Evolutionary conservation across 2,113 vertebrate species (phyloP).

Genomic region (Chionis minor): DNA sequence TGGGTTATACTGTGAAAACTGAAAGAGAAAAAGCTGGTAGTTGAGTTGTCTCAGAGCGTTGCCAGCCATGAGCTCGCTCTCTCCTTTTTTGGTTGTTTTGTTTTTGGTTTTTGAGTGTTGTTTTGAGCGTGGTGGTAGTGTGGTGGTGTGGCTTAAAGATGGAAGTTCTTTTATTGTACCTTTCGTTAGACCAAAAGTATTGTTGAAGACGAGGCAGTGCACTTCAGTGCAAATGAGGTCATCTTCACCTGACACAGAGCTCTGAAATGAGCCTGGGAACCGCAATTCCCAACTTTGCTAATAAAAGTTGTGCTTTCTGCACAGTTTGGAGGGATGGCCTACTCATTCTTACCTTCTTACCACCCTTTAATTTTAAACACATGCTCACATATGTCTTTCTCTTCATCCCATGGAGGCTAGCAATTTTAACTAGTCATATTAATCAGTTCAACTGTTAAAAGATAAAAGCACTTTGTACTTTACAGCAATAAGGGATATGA

Average conservation of each 20-base stretch:
- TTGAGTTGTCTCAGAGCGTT: neutral
- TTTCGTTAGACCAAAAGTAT: neutral
- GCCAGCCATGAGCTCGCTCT: neutral
- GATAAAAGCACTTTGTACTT: slow-evolving; percentile 43
- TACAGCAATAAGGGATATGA: neutral
- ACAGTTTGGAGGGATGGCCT: neutral
- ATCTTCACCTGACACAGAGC: neutral
- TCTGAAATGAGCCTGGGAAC: neutral
- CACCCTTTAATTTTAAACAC: neutral
- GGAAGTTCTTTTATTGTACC: neutral
- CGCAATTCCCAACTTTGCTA: neutral
- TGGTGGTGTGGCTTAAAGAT: neutral
- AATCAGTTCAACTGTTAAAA: slow-evolving; percentile 21
- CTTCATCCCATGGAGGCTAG: neutral
- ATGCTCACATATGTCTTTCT: neutral
- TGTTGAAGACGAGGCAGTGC: neutral
- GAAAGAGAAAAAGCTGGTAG: neutral
- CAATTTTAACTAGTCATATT: slow-evolving; percentile 6
- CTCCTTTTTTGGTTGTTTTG: neutral
- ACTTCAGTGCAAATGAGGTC: neutral
- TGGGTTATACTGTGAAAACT: neutral
- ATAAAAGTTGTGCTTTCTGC: neutral
- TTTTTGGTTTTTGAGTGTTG: neutral
- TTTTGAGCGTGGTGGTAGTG: neutral
- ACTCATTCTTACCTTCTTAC: neutral